These are phyloP conservation scores for Rhinolophus sinicus DNA, from an alignment of 2,113 vertebrate genomes.

Conservation along the genomic window DNA sequence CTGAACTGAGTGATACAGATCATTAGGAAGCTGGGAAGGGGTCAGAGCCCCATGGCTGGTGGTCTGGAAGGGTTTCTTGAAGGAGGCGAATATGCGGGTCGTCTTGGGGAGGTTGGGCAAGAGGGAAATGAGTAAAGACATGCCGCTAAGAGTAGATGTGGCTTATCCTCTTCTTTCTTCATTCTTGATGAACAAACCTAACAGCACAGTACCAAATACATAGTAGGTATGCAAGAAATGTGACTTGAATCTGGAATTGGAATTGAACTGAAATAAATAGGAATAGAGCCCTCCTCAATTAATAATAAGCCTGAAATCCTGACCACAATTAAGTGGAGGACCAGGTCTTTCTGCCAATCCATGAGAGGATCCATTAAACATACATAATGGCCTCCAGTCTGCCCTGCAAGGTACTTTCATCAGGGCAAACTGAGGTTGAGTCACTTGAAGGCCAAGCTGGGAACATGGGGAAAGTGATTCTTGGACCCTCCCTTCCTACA, in stretches of 20 bases:
- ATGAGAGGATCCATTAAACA: background rate
- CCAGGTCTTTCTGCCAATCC: background rate
- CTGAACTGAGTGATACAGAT: background rate
- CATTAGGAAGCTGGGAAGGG: background rate
- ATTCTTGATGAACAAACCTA: constrained; percentile 4
- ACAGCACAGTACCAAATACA: background rate
- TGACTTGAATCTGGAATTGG: background rate
- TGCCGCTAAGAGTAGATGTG: background rate
- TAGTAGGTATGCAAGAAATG: background rate
- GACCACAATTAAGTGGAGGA: background rate
- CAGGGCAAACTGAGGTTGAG: background rate
- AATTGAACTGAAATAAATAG: constrained; percentile 18
- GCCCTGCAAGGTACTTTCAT: background rate
- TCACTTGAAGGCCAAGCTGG: background rate
- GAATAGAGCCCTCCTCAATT: background rate
- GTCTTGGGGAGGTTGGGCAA: background rate
- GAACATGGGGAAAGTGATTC: background rate
- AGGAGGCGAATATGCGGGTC: background rate
- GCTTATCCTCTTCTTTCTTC: background rate
- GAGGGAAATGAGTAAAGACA: background rate
- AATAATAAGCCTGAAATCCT: constrained; percentile 37
- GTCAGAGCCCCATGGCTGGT: background rate
- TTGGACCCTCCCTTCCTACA: background rate
- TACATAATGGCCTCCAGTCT: background rate
- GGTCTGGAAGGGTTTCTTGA: background rate